Base-by-base conservation (phyloP, 2,113 vertebrate genomes). In the Prunella himalayana region DNA sequence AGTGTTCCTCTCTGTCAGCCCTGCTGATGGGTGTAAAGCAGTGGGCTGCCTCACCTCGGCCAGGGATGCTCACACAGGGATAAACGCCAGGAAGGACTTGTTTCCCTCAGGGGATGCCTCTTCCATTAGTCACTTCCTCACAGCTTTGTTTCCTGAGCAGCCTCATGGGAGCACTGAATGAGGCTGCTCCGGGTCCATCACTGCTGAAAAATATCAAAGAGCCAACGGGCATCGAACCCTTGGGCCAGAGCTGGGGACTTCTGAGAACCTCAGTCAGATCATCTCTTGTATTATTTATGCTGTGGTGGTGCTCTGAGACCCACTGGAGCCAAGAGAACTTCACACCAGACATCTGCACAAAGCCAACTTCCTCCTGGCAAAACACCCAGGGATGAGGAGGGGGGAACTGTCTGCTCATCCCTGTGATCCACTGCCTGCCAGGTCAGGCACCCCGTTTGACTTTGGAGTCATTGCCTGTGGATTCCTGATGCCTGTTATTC, bases 201-300 rank as follows among this genome's bases (percentile, higher is more conserved):
- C 24, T 0, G 0, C 47, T 10, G 22, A 61, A 49, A 69, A 75
- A 54, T 49, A 5, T 28, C 64, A 3, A 37, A 69, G 77, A 86
- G 80, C 60, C 83, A 84, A 50, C 24, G 37, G 1, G 1, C 50
- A 54, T 39, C 0, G 0, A 88, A 56, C 20, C 33, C 60, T 47
- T 51, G 60, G 64, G 90, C 31, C 57, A 37, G 85, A 93, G 85
- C 60, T 30, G 13, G 0, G 3, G 51, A 35, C 33, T 93, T 90
- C 92, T 90, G 90, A 81, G 91, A 94, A 86, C 31, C 71, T 66
- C 75, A 39, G 2, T 79, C 51, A 47, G 50, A 54, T 44, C 8
- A 6, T 35, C 41, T 35, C 72, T 12, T 91, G 30, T 85, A 78
- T 91, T 87, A 86, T 91, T 97, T 54, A 89, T 75, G 47, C 33